Evolutionary conservation across 2,888 invertebrate species (phyloP), one percentile per base, ranked within the genome.

Genomic region (Octonoba sinensis): DNA sequence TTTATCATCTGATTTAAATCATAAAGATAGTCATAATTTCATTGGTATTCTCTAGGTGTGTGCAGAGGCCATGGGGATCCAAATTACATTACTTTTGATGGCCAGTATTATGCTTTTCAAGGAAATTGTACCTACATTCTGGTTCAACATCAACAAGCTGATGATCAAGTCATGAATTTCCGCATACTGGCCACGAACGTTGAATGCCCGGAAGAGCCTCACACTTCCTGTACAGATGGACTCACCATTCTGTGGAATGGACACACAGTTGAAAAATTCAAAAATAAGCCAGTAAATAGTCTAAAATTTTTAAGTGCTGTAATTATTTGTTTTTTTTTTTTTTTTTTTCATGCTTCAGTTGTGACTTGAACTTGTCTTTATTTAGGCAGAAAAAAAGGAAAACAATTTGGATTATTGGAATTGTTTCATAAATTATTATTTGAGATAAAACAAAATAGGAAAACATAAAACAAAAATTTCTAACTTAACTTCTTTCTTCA

Each of bases 111-210:
- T 85, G 93, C 93, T 0, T 93, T 94, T 88, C 92, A 93, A 85
- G 95, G 94, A 6, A 94, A 94, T 88, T 96, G 96, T 88, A 94
- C 94, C 0, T 96, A 95, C 87, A 90, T 95, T 44, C 91, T 95
- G 70, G 93, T 95, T 0, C 89, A 93, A 47, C 93, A 93, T 88
- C 89, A 90, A 65, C 16, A 22, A 16, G 83, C 82, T 24, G 72
- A 85, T 1, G 83, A 83, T 2, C 91, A 91, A 13, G 88, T 88
- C 16, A 87, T 90, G 87, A 85, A 91, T 88, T 90, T 90, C 87
- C 86, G 93, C 91, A 91, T 94, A 67, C 91, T 93, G 84, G 92
- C 93, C 1, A 93, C 92, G 0, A 94, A 94, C 87, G 92, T 91
- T 0, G 91, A 92, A 0, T 95, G 95, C 86, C 90, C 90, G 36